phyloP scores from a whole-genome alignment of 2,797 vertebrate genomes.

The Sitta carolinensis region DNA sequence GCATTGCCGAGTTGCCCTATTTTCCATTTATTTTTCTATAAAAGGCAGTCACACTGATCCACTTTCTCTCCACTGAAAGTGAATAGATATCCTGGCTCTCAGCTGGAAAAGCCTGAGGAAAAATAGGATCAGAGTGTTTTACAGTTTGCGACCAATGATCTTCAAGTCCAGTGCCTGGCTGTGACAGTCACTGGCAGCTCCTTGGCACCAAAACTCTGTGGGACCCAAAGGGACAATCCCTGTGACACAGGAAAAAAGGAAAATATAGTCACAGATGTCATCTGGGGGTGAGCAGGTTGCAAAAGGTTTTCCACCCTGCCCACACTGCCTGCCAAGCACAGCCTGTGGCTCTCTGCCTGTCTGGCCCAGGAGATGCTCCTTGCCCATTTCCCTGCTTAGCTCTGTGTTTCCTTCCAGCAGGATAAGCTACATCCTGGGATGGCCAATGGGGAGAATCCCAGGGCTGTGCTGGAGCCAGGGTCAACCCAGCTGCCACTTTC shows the following conservation, averaged over 20 bases:
- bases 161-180: background rate
- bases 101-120: background rate
- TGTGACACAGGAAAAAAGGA: background rate
- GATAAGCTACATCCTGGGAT: background rate
- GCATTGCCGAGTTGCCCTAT: background rate
- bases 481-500: background rate
- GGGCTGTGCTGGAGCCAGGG: background rate
- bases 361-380: background rate
- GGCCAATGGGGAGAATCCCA: background rate
- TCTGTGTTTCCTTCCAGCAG: background rate
- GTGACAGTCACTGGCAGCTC: background rate
- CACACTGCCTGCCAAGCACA: background rate
- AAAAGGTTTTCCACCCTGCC: background rate
- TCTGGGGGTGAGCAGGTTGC: background rate
- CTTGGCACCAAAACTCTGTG: background rate
- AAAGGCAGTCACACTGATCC: background rate
- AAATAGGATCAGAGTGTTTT: background rate
- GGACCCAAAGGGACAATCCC: background rate
- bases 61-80: background rate
- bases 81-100: background rate
- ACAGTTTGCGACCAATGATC: background rate
- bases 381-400: conserved; percentile 1
- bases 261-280: background rate
- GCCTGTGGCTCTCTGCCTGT: fast-evolving
- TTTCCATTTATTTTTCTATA: background rate